These are phyloP conservation scores for Sus scrofa DNA, from an alignment of 2,113 vertebrate species.

Conservation along the genomic window T2T-Sscrofa CM000824.6:229874001-229874500, in stretches of 20 bases:
- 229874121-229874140: fast-evolving
- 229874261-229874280: constrained; percentile 90
- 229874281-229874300: constrained; percentile 87
- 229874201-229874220: constrained; percentile 88
- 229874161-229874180: neutral
- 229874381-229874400: constrained; percentile 75
- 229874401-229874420: constrained; percentile 88
- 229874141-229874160: fast-evolving
- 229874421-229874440: constrained; percentile 97
- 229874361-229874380: constrained; percentile 92
- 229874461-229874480: fast-evolving
- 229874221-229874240: constrained; percentile 94
- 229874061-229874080: fast-evolving
- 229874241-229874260: constrained; percentile 93
- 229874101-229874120: neutral
- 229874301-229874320: constrained; percentile 96
- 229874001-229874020: fast-evolving
- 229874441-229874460: constrained; percentile 96
- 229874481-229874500: neutral
- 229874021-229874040: fast-evolving
- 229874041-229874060: fast-evolving
- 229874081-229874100: fast-evolving
- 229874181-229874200: constrained; percentile 47
- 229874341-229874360: constrained; percentile 91
- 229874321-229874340: constrained; percentile 93